Evolutionary conservation across 2,797 vertebrate species (phyloP).

Genomic region (Anguilla marmorata): DNA sequence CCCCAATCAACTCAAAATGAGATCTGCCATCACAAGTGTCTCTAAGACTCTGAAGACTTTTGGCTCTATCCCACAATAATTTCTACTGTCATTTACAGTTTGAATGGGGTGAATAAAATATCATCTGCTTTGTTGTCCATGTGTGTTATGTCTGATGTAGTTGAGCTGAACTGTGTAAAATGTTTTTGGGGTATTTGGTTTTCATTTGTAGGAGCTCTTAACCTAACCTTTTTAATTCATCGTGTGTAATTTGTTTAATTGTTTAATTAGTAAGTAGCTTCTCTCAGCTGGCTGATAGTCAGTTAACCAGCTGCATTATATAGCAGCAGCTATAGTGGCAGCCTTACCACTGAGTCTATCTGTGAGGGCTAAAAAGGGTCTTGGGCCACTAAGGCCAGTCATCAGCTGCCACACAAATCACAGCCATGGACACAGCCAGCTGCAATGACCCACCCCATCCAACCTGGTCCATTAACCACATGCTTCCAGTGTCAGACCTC

Average conservation of each 20-base stretch:
- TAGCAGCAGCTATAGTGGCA: not conserved
- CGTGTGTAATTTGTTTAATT: not conserved
- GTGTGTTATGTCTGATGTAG: not conserved
- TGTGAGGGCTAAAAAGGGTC: not conserved
- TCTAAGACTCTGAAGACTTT: not conserved
- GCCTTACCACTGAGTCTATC: not conserved
- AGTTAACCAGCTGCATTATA: not conserved
- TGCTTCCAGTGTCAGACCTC: not conserved
- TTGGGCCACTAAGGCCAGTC: not conserved
- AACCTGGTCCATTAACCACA: not conserved
- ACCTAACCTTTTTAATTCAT: not conserved
- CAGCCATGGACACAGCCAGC: not conserved
- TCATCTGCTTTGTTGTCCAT: not conserved
- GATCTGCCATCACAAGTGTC: not conserved
- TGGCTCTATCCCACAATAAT: not conserved
- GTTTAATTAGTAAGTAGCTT: not conserved
- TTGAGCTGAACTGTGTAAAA: not conserved
- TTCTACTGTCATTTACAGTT: constrained; percentile 15
- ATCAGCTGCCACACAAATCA: not conserved
- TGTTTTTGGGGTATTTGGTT: not conserved
- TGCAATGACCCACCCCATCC: not conserved
- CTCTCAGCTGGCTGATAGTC: not conserved
- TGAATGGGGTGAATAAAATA: not conserved
- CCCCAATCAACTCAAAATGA: constrained; percentile 42
- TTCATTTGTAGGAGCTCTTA: not conserved